phyloP scores from a whole-genome alignment of 2,113 vertebrate species.

The Menura novaehollandiae region DNA sequence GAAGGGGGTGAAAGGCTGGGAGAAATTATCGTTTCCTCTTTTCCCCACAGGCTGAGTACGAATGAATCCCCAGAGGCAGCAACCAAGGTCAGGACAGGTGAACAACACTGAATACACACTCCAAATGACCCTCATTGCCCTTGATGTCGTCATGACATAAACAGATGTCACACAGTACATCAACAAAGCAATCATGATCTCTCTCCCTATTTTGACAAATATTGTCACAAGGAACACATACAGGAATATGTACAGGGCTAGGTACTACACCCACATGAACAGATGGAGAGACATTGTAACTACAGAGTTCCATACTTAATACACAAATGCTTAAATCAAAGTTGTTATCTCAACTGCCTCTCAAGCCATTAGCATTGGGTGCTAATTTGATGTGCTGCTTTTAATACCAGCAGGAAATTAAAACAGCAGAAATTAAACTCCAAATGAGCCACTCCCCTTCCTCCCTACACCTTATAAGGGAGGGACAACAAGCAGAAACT shows the following conservation, averaged over 20 bases:
- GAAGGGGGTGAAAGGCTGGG: background rate
- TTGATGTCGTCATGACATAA: background rate
- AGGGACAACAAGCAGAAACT: no score
- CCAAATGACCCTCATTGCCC: no score
- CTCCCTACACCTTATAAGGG: no score
- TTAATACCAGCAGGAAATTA: no score
- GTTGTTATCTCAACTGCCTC: no score
- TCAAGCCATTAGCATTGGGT: no score
- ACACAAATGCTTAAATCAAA: no score
- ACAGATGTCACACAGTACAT: background rate
- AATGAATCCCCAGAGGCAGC: background rate
- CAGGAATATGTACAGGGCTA: background rate
- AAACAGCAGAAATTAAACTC: no score
- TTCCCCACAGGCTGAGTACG: background rate
- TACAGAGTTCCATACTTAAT: no score
- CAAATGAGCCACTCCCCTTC: no score
- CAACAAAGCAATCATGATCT: background rate
- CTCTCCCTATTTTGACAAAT: background rate
- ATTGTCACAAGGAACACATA: rapidly evolving
- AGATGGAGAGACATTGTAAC: rapidly evolving
- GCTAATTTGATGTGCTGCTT: no score
- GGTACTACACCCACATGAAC: no score
- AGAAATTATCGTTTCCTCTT: background rate
- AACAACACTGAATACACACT: background rate
- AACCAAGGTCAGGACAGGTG: background rate